phyloP scores from a whole-genome alignment of 2,888 invertebrate species.

The Leuctra nigra region DNA sequence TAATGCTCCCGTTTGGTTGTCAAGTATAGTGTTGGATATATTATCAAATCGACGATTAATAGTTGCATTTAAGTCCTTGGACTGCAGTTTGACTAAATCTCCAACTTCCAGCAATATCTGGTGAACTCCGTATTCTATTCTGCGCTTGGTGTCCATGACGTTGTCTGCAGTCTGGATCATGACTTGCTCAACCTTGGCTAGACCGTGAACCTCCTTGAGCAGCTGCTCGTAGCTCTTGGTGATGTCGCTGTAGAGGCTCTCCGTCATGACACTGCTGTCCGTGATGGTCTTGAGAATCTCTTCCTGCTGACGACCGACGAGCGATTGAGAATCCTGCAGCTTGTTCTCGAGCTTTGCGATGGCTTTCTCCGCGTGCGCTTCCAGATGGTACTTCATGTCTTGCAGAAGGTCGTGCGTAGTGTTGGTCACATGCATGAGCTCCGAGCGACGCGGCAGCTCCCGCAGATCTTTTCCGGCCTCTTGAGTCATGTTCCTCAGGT shows the following conservation, averaged over 20 bases:
- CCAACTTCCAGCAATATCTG: conserved; percentile 71
- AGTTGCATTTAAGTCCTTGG: conserved; percentile 57
- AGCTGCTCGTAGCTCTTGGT: conserved; percentile 49
- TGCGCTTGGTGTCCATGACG: conserved; percentile 73
- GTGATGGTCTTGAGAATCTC: conserved; percentile 54
- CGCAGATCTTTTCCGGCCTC: conserved; percentile 30
- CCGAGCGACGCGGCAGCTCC: conserved; percentile 44
- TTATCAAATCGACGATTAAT: conserved; percentile 61
- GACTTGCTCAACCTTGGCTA: conserved; percentile 69
- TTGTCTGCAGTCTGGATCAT: conserved; percentile 78
- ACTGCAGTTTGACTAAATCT: conserved; percentile 58
- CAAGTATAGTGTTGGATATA: conserved; percentile 61
- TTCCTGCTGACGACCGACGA: conserved; percentile 44
- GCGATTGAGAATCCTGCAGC: conserved; percentile 48
- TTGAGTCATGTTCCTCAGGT: conserved; percentile 34
- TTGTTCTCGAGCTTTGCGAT: conserved; percentile 45
- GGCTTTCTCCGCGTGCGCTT: conserved; percentile 36
- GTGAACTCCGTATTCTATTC: conserved; percentile 77
- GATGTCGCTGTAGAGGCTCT: conserved; percentile 49
- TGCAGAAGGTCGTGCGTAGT: conserved; percentile 44
- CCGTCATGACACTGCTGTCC: conserved; percentile 48
- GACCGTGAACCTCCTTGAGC: conserved; percentile 44
- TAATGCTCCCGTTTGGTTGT: conserved; percentile 63
- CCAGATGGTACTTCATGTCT: conserved; percentile 46
- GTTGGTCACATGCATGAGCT: conserved; percentile 53